phyloP scores from a whole-genome alignment of 2,113 vertebrate species.

The Typhlomys cinereus region DNA sequence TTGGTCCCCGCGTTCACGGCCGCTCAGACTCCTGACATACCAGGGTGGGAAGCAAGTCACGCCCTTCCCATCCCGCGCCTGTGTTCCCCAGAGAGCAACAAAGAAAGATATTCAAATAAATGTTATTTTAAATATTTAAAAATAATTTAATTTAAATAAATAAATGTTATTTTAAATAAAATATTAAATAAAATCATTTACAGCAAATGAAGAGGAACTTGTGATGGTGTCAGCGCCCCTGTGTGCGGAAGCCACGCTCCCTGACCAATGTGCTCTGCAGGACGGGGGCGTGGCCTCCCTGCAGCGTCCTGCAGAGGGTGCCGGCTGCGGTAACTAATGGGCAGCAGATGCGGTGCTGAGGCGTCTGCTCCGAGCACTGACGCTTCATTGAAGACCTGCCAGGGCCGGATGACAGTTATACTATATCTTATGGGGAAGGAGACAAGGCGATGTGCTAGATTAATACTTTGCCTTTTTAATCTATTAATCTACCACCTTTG shows the following conservation, averaged over 20 bases:
- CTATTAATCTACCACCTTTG: conserved; percentile 82
- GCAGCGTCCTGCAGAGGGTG: neutral
- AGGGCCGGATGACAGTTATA: conserved; percentile 68
- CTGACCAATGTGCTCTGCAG: neutral
- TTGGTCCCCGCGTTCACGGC: neutral
- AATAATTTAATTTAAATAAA: no score
- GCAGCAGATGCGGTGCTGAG: neutral
- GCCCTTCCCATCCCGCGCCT: neutral
- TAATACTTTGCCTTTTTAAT: conserved; percentile 83
- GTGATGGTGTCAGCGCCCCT: rapidly evolving
- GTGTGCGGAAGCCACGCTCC: neutral
- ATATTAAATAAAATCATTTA: no score
- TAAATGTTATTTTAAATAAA: no score
- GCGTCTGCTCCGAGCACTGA: conserved; percentile 33
- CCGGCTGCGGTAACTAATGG: neutral
- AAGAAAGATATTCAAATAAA: no score
- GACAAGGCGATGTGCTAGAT: conserved; percentile 77
- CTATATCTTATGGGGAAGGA: conserved; percentile 69
- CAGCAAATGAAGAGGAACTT: neutral
- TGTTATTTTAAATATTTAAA: no score
- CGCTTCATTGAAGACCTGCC: conserved; percentile 75
- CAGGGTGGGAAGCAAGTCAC: neutral
- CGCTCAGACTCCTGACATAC: neutral
- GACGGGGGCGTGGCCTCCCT: neutral
- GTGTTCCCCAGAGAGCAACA: neutral